Evolutionary conservation across 2,113 vertebrate genomes (phyloP).

Genomic region (Chascanopsetta lugubris): DNA sequence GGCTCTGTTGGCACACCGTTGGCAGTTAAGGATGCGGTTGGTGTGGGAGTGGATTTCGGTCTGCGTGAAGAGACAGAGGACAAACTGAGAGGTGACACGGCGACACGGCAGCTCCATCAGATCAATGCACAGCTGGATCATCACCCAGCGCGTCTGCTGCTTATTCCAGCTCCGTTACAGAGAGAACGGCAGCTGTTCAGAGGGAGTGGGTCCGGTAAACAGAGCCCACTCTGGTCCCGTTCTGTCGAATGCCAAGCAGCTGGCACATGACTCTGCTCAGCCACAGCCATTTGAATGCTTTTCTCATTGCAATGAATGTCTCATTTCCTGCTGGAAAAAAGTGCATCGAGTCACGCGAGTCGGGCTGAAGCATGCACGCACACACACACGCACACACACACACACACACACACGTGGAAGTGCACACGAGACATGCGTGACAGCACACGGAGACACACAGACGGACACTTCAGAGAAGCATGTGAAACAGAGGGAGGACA

Average conservation of each 20-base stretch:
- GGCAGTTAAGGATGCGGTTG: slow-evolving; percentile 91
- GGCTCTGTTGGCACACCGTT: slow-evolving; percentile 94
- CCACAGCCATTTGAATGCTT: too few relatives aligned
- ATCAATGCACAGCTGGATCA: not conserved
- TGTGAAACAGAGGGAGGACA: not conserved
- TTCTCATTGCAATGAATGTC: too few relatives aligned
- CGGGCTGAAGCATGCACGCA: slow-evolving; percentile 29
- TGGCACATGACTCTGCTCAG: too few relatives aligned
- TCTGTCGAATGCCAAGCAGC: too few relatives aligned
- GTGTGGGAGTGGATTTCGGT: slow-evolving; percentile 92
- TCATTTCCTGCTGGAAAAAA: not conserved
- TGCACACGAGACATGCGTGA: slow-evolving; percentile 26
- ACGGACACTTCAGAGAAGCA: not conserved
- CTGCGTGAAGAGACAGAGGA: slow-evolving; percentile 73
- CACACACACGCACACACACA: slow-evolving; percentile 1
- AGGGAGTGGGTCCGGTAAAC: not conserved
- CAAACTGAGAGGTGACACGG: not conserved
- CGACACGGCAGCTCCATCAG: not conserved
- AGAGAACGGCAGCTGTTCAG: not conserved
- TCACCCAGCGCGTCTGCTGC: not conserved
- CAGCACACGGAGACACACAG: slow-evolving; percentile 27
- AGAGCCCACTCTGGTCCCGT: too few relatives aligned
- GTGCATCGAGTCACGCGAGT: slow-evolving; percentile 8
- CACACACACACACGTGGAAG: slow-evolving; percentile 14
- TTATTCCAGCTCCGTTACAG: not conserved